Base-by-base conservation (phyloP, 2,888 invertebrate species). In the Lysandra bellargus region DNA sequence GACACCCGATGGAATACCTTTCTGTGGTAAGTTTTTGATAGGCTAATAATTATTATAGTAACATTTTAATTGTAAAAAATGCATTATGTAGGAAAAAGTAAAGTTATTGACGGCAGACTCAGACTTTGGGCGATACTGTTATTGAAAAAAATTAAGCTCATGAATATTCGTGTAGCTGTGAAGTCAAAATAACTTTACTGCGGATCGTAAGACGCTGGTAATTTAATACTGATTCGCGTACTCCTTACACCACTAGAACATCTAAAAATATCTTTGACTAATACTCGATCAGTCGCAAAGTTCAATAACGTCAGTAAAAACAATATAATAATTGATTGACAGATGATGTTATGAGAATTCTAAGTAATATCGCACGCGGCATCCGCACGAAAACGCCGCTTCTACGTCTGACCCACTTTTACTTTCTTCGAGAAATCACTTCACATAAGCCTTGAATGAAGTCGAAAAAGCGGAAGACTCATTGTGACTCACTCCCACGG, bases 1-100 rank as follows among this genome's bases (percentile, higher is more conserved):
- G 98, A 91, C 96, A 7, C 98, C 98, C 0, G 98, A 98, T 87
- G 98, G 98, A 80, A 97, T 98, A 84, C 98, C 98, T 6, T 98
- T 98, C 91, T 98, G 98, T 91, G 98, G 98, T 98, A 90, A 97
- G 97, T 96, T 73, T 14, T 57, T 57, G 17, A 17, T 40, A 6
- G 40, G 1, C 6, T 40, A 40, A 40, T 40, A 23, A 23, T 23
- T 23, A 23, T 40, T 7, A 40, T 40, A 0, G 40, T 40, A 6
- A 40, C 40, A 1, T 40, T 40, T 40, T 40, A 40, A 6, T 40
- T 40, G 40, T 40, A 40, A 40, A 40, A 40, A 40, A 40, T 40
- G 40, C 40, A 40, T 40, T 40, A 4, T 40, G 6, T 40, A 40
- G 7, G 40, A 40, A 40, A 40, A 40, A 40, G 40, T 40, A 40